Evolutionary conservation across 2,888 invertebrate genomes (phyloP).

Genomic region (Oxycera nigricornis): DNA sequence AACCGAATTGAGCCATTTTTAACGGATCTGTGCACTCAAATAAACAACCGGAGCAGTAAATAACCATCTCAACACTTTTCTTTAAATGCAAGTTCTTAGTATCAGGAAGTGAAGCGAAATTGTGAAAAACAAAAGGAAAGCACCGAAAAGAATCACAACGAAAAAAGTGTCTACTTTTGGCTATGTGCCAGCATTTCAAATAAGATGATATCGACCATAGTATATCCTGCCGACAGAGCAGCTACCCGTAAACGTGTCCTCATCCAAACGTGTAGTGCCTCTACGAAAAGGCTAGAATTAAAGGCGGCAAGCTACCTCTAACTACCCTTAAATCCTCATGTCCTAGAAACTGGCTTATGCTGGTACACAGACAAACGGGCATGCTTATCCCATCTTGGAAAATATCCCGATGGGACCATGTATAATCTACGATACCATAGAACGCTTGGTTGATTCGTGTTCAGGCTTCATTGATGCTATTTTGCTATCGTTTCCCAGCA

Average conservation of each 20-base stretch:
- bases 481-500: background rate
- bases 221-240: background rate
- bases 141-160: background rate
- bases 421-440: slow-evolving; percentile 30
- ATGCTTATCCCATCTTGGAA: slow-evolving; percentile 38
- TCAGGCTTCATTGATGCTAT: background rate
- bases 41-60: slow-evolving; percentile 32
- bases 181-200: slow-evolving; percentile 28
- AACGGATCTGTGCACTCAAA: slow-evolving; percentile 21
- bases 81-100: slow-evolving; percentile 14
- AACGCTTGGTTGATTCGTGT: background rate
- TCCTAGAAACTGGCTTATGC: slow-evolving; percentile 28
- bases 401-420: slow-evolving; percentile 39
- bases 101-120: slow-evolving; percentile 8
- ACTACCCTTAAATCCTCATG: slow-evolving; percentile 8
- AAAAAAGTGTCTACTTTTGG: slow-evolving; percentile 21
- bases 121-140: background rate
- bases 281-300: background rate
- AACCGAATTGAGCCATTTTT: slow-evolving; percentile 23
- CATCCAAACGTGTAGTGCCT: background rate
- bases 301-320: slow-evolving; percentile 23
- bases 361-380: slow-evolving; percentile 22
- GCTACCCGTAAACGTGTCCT: background rate
- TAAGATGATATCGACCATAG: slow-evolving; percentile 30
- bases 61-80: slow-evolving; percentile 34